phyloP scores from a whole-genome alignment of 2,797 vertebrate genomes.

The Sebastes melanostomus region DNA sequence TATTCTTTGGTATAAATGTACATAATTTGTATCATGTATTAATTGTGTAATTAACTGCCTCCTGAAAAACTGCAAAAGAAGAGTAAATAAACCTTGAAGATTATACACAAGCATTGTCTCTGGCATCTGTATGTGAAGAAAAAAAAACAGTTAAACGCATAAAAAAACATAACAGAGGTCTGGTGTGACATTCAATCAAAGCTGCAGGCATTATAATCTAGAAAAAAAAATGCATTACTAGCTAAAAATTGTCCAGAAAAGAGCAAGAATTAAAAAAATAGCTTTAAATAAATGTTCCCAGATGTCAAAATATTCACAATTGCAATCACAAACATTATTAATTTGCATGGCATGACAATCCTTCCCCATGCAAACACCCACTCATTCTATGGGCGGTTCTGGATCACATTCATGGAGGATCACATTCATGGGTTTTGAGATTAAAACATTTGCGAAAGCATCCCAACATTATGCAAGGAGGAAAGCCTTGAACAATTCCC shows the following conservation, averaged over 20 bases:
- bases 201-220: not conserved
- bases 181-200: not conserved
- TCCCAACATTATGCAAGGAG: conserved; percentile 66
- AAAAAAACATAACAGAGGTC: not conserved
- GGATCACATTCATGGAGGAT: conserved; percentile 49
- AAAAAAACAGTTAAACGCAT: not conserved
- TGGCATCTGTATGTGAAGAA: conserved; percentile 24
- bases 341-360: conserved; percentile 51
- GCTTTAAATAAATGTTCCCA: conserved; percentile 18
- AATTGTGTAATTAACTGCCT: conserved; percentile 88
- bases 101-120: conserved; percentile 70
- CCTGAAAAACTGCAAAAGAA: conserved; percentile 83
- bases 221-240: not conserved
- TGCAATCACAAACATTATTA: conserved; percentile 35
- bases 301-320: conserved; percentile 39
- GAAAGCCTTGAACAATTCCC: conserved; percentile 86
- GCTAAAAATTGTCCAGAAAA: conserved; percentile 7
- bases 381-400: conserved; percentile 47
- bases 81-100: conserved; percentile 87
- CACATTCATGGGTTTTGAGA: conserved; percentile 68
- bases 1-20: conserved; percentile 88
- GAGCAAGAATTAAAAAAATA: conserved; percentile 1
- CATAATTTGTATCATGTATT: conserved; percentile 88
- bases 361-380: conserved; percentile 63
- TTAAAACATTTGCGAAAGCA: conserved; percentile 80